Conservation (phyloP, 2,113 vertebrate species). For the Nothobranchius kuhntae region DNA sequence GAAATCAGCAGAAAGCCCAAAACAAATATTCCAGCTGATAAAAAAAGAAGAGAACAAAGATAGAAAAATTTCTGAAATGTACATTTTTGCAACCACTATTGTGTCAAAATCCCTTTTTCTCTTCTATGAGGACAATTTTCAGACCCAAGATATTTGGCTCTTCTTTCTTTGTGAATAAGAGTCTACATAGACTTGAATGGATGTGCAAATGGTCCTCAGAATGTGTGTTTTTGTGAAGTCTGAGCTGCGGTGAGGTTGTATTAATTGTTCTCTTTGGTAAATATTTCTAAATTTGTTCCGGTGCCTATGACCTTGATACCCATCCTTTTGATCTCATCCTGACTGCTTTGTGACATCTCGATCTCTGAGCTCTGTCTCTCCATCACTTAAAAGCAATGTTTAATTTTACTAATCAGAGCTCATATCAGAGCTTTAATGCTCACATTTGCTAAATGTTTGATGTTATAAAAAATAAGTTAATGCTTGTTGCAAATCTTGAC, state of each 20-base stretch:
- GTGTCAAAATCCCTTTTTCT: background rate
- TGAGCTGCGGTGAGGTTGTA: slow-evolving; percentile 36
- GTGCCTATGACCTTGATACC: too few species aligned
- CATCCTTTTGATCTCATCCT: background rate
- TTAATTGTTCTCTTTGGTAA: slow-evolving; percentile 59
- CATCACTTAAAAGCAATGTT: background rate
- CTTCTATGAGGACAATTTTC: slow-evolving; percentile 6
- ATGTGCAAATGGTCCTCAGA: slow-evolving; percentile 22
- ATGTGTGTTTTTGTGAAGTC: slow-evolving; percentile 27
- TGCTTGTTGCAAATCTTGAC: background rate
- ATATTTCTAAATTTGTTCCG: slow-evolving; percentile 16
- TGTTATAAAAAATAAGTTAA: too few species aligned
- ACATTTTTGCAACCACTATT: slow-evolving; percentile 2
- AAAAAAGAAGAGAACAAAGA: slow-evolving; percentile 5
- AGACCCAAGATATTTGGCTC: background rate
- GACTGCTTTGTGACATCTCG: slow-evolving; percentile 3
- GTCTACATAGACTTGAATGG: slow-evolving; percentile 59
- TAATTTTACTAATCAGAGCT: too few species aligned
- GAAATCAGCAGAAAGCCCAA: slow-evolving; percentile 9
- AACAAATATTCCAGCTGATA: slow-evolving; percentile 12
- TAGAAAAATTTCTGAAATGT: background rate
- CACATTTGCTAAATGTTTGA: too few species aligned
- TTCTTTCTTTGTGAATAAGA: slow-evolving; percentile 17
- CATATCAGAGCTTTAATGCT: background rate
- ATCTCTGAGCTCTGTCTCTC: background rate